These are phyloP conservation scores for Petrocephalus sullivani DNA, from an alignment of 2,797 vertebrate species.

Conservation along the genomic window DNA sequence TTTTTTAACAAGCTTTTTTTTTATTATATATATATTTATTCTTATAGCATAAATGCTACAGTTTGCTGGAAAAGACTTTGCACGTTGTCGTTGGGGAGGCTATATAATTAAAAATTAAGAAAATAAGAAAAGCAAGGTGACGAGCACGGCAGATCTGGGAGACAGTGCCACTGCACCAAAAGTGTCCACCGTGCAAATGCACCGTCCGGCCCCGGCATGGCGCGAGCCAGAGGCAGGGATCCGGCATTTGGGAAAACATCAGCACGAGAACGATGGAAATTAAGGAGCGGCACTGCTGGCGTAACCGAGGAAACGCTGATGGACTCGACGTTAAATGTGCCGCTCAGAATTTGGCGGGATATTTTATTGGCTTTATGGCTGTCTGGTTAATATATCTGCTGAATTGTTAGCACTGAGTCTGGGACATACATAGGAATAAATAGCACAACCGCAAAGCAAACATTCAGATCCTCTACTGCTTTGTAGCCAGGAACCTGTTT, in stretches of 20 bases:
- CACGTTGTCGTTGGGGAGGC: constrained; percentile 10
- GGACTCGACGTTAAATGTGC: background rate
- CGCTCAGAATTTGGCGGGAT: background rate
- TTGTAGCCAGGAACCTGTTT: background rate
- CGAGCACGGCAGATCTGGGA: background rate
- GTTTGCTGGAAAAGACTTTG: constrained; percentile 17
- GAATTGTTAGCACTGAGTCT: background rate
- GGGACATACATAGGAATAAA: background rate
- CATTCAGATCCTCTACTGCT: background rate
- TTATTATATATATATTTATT: background rate
- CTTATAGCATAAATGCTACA: constrained; percentile 12
- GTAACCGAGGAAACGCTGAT: background rate
- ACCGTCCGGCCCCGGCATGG: background rate
- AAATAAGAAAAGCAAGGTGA: background rate
- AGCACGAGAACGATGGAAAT: background rate
- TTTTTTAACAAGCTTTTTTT: background rate
- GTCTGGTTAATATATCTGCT: constrained; percentile 1
- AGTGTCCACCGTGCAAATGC: background rate
- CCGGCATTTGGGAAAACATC: background rate
- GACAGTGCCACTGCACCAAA: background rate
- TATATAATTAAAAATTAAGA: background rate
- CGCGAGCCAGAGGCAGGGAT: constrained; percentile 13
- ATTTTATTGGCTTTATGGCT: constrained; percentile 13
- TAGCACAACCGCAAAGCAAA: background rate
- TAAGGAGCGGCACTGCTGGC: background rate